A percentile compares a stretch with the other conserved stretches of the same genome.
phyloP scores from a whole-genome alignment of 2,113 vertebrate species.

The Gasterosteus aculeatus region DNA sequence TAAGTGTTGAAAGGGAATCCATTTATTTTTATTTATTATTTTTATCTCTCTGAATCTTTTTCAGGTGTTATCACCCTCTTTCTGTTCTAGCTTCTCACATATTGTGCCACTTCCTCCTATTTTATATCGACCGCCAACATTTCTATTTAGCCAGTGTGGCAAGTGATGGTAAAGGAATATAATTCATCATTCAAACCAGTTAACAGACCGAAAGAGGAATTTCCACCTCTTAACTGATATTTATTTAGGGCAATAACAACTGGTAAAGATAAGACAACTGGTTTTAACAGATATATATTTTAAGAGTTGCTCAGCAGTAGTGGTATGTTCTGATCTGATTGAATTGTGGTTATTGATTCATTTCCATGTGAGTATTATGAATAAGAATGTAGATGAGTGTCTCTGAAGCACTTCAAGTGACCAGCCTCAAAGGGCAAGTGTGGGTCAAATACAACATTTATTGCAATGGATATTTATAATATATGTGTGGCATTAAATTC shows the following conservation, averaged over 20 bases:
- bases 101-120: slow-evolving; percentile 45
- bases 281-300: slow-evolving; percentile 59
- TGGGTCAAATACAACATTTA: slow-evolving; percentile 52
- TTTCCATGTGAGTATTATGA: slow-evolving; percentile 79
- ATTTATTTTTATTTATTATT: slow-evolving; percentile 85
- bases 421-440: slow-evolving; percentile 53
- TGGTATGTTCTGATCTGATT: slow-evolving; percentile 62
- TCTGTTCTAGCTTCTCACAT: slow-evolving; percentile 60
- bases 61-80: slow-evolving; percentile 68
- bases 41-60: slow-evolving; percentile 77
- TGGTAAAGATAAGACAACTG: slow-evolving; percentile 58
- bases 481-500: slow-evolving; percentile 44
- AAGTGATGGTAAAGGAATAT: slow-evolving; percentile 49
- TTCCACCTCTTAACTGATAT: slow-evolving; percentile 67
- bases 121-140: slow-evolving; percentile 43
- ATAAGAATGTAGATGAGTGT: slow-evolving; percentile 81
- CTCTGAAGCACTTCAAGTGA: slow-evolving; percentile 83
- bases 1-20: slow-evolving; percentile 82
- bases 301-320: slow-evolving; percentile 67
- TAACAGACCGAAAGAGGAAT: slow-evolving; percentile 54
- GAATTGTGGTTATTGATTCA: slow-evolving; percentile 59
- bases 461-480: slow-evolving; percentile 65
- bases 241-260: slow-evolving; percentile 74
- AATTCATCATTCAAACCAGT: slow-evolving; percentile 47
- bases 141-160: slow-evolving; percentile 41